Conservation (phyloP, 2,797 vertebrate genomes). For the Mareca penelope region DNA sequence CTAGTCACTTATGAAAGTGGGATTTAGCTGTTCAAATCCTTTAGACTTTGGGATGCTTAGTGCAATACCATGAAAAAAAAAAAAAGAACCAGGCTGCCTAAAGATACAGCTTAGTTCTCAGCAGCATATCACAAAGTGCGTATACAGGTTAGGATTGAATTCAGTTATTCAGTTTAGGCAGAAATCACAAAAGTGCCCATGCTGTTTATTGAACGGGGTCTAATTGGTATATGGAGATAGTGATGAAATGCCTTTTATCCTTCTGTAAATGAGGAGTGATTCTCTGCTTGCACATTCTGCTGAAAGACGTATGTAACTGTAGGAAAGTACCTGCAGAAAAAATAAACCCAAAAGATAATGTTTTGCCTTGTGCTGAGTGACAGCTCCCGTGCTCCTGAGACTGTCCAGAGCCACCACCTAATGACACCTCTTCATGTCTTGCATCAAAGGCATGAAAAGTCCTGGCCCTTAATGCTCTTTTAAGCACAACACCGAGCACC, state of each 20-base stretch:
- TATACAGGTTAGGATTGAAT: background rate
- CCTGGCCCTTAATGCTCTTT: background rate
- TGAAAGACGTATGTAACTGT: background rate
- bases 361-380: background rate
- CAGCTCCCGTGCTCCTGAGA: background rate
- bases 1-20: background rate
- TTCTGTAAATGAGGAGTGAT: background rate
- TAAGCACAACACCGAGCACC: background rate
- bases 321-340: background rate
- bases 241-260: background rate
- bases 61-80: background rate
- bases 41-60: background rate
- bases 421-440: fast-evolving
- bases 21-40: background rate
- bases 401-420: background rate
- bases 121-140: background rate
- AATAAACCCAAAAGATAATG: background rate
- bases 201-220: background rate
- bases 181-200: background rate
- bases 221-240: background rate
- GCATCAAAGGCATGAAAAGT: fast-evolving
- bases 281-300: background rate
- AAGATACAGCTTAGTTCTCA: background rate
- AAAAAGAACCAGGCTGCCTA: background rate
- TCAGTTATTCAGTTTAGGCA: background rate